phyloP scores from a whole-genome alignment of 2,113 vertebrate genomes.

The Aegotheles bennettii region DNA sequence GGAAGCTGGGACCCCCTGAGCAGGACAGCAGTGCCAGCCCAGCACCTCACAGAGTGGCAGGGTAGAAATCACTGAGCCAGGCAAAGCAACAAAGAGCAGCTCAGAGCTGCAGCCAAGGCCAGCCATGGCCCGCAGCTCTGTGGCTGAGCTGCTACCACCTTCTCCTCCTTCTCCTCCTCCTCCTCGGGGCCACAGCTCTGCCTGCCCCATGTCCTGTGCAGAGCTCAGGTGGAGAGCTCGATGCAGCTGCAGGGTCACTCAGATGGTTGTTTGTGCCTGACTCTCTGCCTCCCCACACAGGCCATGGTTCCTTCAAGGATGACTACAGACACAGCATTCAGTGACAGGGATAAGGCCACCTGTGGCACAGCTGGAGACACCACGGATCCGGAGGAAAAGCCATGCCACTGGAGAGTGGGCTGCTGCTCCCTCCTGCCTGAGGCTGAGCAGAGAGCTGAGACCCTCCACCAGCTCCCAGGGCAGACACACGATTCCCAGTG shows the following conservation, averaged over 20 bases:
- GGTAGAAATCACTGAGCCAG: background rate
- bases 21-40: background rate
- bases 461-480: background rate
- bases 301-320: background rate
- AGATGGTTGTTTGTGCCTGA: too few relatives aligned
- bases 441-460: background rate
- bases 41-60: fast-evolving
- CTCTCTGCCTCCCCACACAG: fast-evolving
- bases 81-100: background rate
- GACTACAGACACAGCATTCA: background rate
- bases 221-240: background rate
- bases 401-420: fast-evolving
- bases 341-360: background rate
- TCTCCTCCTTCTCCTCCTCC: too few relatives aligned
- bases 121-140: fast-evolving
- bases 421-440: background rate
- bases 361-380: background rate
- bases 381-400: background rate
- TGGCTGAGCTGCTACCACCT: background rate
- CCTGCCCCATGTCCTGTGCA: background rate
- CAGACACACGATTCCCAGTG: background rate
- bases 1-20: background rate
- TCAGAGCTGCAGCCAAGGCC: background rate
- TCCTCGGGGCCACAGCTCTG: background rate
- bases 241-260: background rate